phyloP scores from a whole-genome alignment of 2,888 invertebrate species.

The Dusona sp. region DNA sequence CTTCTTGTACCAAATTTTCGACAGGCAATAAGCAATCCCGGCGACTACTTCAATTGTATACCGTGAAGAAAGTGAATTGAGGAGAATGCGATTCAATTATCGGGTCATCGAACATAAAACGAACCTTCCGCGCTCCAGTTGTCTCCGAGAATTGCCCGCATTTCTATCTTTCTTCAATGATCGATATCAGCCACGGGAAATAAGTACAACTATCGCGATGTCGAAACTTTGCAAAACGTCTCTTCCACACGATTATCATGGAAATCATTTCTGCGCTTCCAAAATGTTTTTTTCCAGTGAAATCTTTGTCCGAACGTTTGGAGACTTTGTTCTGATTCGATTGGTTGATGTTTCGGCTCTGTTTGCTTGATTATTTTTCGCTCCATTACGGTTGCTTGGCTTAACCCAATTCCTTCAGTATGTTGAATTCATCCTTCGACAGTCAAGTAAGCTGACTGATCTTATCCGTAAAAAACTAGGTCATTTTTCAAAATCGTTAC shows the following conservation, averaged over 20 bases:
- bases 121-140: slow-evolving; percentile 78
- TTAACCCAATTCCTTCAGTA: not conserved
- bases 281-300: not conserved
- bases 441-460: not conserved
- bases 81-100: slow-evolving; percentile 67
- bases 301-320: not conserved
- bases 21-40: slow-evolving; percentile 37
- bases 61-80: slow-evolving; percentile 73
- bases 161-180: slow-evolving; percentile 44
- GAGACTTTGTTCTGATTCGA: not conserved
- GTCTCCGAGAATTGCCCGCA: slow-evolving; percentile 51
- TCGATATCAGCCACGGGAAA: slow-evolving; percentile 33
- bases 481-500: not conserved
- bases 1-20: not conserved
- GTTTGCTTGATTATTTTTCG: slow-evolving; percentile 2
- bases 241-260: not conserved
- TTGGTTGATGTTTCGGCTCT: not conserved
- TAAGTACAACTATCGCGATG: not conserved
- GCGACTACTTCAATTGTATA: slow-evolving; percentile 16
- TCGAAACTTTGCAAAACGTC: not conserved
- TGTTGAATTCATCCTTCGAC: not conserved
- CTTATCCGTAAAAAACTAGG: not conserved
- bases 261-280: not conserved
- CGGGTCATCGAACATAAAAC: slow-evolving; percentile 76
- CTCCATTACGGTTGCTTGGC: not conserved